Percentiles rank a stretch among this genome's conserved stretches.
Conservation (phyloP, 64 coral and sea anemone species). For the Anthopleura sola region DNA sequence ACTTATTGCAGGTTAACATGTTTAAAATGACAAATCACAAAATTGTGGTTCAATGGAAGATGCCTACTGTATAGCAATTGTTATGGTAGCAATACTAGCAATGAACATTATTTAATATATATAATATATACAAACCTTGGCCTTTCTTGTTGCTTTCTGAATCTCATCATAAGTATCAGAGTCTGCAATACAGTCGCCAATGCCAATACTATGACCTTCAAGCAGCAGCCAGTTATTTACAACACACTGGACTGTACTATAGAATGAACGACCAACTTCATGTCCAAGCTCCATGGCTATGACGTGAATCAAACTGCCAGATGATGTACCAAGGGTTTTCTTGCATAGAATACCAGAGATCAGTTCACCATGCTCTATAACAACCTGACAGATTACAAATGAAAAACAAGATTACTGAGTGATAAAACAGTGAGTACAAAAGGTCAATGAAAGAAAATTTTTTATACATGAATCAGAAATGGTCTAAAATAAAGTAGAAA, state of each 20-base stretch:
- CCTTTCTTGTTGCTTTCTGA: conserved; percentile 89
- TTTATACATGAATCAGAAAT: no score
- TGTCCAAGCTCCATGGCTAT: conserved; percentile 90
- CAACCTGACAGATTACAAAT: conserved; percentile 45
- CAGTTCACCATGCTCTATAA: conserved; percentile 95
- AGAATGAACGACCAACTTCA: conserved; percentile 81
- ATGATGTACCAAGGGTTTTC: conserved; percentile 87
- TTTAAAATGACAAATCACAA: no score
- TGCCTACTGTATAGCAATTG: no score
- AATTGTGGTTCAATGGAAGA: no score
- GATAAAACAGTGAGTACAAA: neutral
- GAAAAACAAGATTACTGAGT: neutral
- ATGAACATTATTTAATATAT: no score
- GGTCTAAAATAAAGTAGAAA: no score
- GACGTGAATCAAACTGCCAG: conserved; percentile 94
- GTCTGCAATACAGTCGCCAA: conserved; percentile 99
- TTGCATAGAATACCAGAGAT: conserved; percentile 94
- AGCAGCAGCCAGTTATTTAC: conserved; percentile 98
- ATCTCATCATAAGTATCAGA: conserved; percentile 97
- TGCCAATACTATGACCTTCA: conserved; percentile 98
- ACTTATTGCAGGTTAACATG: no score
- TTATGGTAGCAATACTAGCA: no score
- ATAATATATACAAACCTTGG: conserved; percentile 51
- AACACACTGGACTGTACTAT: conserved; percentile 86
- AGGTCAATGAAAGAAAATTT: no score